phyloP scores from a whole-genome alignment of 2,797 vertebrate species.

The Pyrocephalus nanus region DNA sequence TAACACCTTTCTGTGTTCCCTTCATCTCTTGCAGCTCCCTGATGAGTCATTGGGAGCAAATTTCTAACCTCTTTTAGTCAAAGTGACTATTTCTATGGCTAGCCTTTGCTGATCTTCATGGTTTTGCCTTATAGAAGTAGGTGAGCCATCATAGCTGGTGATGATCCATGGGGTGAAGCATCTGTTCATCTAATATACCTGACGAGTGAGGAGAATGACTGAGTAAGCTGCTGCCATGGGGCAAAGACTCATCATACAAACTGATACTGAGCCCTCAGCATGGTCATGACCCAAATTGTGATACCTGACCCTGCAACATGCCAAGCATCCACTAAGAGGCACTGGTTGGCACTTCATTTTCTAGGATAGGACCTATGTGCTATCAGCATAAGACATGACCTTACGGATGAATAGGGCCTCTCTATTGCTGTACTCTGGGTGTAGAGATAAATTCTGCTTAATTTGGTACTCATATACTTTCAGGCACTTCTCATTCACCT shows the following conservation, averaged over 20 bases:
- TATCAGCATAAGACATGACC: not conserved
- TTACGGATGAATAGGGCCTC: not conserved
- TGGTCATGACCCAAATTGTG: accelerated
- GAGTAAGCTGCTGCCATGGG: not conserved
- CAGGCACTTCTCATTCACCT: not conserved
- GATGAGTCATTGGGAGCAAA: not conserved
- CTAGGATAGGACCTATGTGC: not conserved
- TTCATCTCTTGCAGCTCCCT: not conserved
- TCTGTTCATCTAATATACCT: not conserved
- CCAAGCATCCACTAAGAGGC: not conserved
- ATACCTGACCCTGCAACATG: not conserved
- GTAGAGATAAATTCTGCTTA: not conserved
- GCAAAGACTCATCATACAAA: not conserved
- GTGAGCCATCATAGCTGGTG: not conserved
- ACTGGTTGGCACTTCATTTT: accelerated
- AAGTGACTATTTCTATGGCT: not conserved
- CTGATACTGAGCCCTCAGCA: not conserved
- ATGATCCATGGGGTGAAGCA: not conserved
- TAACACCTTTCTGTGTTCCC: not conserved
- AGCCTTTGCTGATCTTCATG: not conserved
- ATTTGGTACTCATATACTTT: not conserved
- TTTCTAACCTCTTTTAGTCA: not conserved
- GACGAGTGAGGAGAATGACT: not conserved
- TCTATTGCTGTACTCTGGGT: not conserved
- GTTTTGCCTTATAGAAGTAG: not conserved